Base-by-base conservation (phyloP, 2,113 vertebrate genomes). In the Syngnathus floridae region DNA sequence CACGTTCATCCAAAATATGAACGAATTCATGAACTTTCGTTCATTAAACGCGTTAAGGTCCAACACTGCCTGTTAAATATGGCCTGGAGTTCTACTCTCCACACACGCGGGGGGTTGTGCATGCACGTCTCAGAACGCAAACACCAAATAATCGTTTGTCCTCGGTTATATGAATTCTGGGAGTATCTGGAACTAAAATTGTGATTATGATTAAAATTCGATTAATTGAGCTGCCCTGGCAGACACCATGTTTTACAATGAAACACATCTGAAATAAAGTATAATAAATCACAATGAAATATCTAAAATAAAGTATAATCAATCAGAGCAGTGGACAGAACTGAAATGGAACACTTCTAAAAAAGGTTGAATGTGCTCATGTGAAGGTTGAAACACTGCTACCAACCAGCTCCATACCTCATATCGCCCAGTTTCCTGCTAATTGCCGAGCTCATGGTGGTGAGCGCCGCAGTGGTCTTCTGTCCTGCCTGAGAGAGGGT, bases 401-500 rank as follows among this genome's bases (percentile, higher is more conserved):
- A n/a, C 13, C 22, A 14, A 22, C 3, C 51, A 7, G 19, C 7
- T 0, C 52, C 51, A 3, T 91, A 99, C 97, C 95, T 98, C 95
- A 99, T 98, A 82, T 99, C 97, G 16, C 94, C 96, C 61, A 98
- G 88, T 58, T 87, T 94, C 88, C 83, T 91, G 88, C 88, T 94
- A 85, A 99, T 93, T 77, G 90, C 95, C 9, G 94, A 92, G 54
- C 95, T 90, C 88, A 98, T 63, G 0, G 93, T 98, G 82, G 89
- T 92, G 71, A 99, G 81, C 51, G 95, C 97, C 19, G 94, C 94
- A 3, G 91, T 94, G 17, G 96, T 99, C 90, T 94, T 99, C 90
- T 95, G 94, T 60, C 95, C 94, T 0, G 97, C 97, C 88, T 94
- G 92, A 52, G 95, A 93, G 21, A 99, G 92, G 0, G 97, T 99